Base-by-base conservation (phyloP, 2,113 vertebrate genomes). In the Platysternon megacephalum region DNA sequence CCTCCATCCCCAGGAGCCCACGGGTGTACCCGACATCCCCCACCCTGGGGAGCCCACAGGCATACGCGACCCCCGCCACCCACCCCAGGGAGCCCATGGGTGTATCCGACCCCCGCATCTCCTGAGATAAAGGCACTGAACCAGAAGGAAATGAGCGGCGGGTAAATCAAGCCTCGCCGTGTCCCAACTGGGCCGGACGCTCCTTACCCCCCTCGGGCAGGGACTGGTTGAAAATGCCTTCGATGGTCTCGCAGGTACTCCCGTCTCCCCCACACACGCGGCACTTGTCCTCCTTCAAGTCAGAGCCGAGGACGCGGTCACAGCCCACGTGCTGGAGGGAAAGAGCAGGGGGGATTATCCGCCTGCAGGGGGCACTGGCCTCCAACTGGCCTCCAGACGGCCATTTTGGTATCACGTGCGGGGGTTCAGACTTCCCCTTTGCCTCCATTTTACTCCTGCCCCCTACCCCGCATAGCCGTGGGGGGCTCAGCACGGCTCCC, bases 251-350 rank as follows among this genome's bases (percentile, higher is more conserved):
- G 1, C 99, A 99, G 98, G 98, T 98, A 97, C 98, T 99, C 53
- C 99, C 99, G 0, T 99, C 99, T 1, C 99, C 99, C 32, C 99
- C 99, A 2, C 99, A 99, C 84, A 99, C 97, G 0, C 99, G 98
- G 84, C 99, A 99, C 90, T 99, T 99, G 97, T 99, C 99, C 91
- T 99, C 99, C 12, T 99, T 98, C 2, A 99, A 96, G 65, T 99
- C 99, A 0, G 99, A 99, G 97, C 99, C 99, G 76, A 99, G 98
- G 91, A 99, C 98, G 12, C 99, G 99, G 97, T 99, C 99, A 0
- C 99, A 99, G 95, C 99, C 99, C 85, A 99, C 99, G 0, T 99
- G 99, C 99, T 99, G 97, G 9, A 7, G 26, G 81, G 90, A 35
- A 79, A 89, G 17, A 89, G 84, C 55, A 78, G 42, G 46, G n/a